phyloP scores from a whole-genome alignment of 1,140 invertebrate genomes.

The Tetragonula clypearis region DNA sequence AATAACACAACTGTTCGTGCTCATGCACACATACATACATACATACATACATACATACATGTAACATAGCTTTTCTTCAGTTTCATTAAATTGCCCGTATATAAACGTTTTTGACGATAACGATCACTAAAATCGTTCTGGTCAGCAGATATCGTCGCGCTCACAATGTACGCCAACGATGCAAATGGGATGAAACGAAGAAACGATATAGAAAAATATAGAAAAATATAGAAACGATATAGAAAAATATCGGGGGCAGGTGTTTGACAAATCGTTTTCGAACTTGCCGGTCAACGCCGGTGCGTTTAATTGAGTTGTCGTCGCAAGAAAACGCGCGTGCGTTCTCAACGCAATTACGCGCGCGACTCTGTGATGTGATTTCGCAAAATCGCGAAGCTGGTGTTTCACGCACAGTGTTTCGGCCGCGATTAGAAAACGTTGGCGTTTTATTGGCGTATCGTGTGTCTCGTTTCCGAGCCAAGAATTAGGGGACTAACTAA shows the following conservation, averaged over 20 bases:
- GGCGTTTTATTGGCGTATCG: neutral
- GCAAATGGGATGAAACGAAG: no score
- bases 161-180: no score
- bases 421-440: conserved; percentile 21
- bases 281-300: neutral
- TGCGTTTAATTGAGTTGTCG: conserved; percentile 29
- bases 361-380: neutral
- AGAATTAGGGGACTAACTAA: neutral
- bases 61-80: no score
- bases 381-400: conserved; percentile 23
- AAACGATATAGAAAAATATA: neutral
- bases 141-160: no score
- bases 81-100: no score
- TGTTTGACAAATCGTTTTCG: conserved; percentile 27
- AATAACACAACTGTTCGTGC: no score
- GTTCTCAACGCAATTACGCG: neutral
- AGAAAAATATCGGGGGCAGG: neutral
- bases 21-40: no score
- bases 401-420: conserved; percentile 1
- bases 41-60: no score
- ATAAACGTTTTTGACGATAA: no score
- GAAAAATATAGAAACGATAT: neutral
- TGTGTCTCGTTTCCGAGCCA: conserved; percentile 15
- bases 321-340: neutral
- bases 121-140: no score